Base-by-base conservation (phyloP, 2,113 vertebrate genomes). In the Henicopernis longicauda region DNA sequence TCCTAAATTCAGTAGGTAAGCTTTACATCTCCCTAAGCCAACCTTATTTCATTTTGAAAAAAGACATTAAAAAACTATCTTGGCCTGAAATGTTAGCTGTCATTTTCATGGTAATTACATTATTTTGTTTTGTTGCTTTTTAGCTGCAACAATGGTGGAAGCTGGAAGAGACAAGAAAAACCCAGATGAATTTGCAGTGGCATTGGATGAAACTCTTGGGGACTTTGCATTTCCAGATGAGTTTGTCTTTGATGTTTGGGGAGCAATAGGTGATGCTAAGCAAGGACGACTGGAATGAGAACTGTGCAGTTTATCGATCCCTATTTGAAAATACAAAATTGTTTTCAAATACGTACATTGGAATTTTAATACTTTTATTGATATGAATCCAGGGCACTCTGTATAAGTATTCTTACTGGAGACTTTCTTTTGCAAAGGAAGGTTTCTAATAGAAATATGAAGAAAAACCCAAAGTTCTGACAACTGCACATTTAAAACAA, bases 221-320 rank as follows among this genome's bases (percentile, higher is more conserved):
- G 99, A 99, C 97, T 99, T 99, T 54, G 99, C 99, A 7, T 99
- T 99, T 88, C 99, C 99, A 1, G 99, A 99, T 26, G 99, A 99
- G 97, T 99, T 99, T 87, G 98, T 99, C 54, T 99, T 99, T 73
- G 99, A 99, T 49, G 99, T 99, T 5, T 99, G 99, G 99, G 99
- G 99, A 67, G 99, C 99, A 79, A 99, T 99, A 45, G 98, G 99
- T 54, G 99, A 99, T 58, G 99, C 98, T 79, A 99, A 98, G 95
- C 98, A 98, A 93, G 99, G 98, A 90, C 97, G 99, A 72, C 93
- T 98, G 94, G 98, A 96, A 82, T 94, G 86, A 90, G 74, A 82
- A 72, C 45, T 70, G 17, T 66, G 16, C 36, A 26, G 15, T 83
- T 70, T 82, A 54, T 80, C 36, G 22, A 20, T 58, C 10, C 11